A percentile compares a stretch with the other conserved stretches of the same genome.
phyloP scores from a whole-genome alignment of 64 coral and sea anemone species.

The Acropora tenuis region DNA sequence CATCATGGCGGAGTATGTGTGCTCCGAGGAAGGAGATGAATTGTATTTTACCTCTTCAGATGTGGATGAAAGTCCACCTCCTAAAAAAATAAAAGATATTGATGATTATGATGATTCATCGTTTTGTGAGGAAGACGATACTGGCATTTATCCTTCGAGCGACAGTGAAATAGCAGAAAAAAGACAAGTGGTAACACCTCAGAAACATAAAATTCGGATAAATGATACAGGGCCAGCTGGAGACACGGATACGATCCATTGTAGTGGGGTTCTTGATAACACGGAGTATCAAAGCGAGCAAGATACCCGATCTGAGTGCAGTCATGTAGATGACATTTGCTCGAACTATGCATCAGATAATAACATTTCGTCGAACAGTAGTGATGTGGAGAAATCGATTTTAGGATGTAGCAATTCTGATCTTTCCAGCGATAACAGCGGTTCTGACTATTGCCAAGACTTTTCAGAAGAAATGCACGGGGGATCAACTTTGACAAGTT shows the following conservation, averaged over 20 bases:
- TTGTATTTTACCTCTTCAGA: not conserved
- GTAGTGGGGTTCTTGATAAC: no score
- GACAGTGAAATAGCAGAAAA: not conserved
- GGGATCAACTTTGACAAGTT: not conserved
- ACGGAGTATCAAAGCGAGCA: no score
- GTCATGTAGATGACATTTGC: no score
- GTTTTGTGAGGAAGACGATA: not conserved
- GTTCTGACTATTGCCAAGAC: not conserved
- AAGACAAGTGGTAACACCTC: not conserved
- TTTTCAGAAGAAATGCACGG: not conserved
- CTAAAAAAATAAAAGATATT: not conserved
- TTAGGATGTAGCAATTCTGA: no score
- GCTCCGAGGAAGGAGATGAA: not conserved
- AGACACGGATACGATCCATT: not conserved
- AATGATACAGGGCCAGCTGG: not conserved
- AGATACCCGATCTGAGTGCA: no score
- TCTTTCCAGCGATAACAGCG: not conserved
- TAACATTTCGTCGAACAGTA: no score
- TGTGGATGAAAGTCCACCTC: not conserved
- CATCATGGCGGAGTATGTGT: not conserved
- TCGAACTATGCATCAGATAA: no score
- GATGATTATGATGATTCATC: not conserved
- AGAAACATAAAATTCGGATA: not conserved
- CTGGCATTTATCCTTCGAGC: not conserved
- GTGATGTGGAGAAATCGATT: no score